A percentile compares a stretch with the other conserved stretches of the same genome.
phyloP scores from a whole-genome alignment of 2,797 vertebrate species.

The Platyrinchus mystaceus region DNA sequence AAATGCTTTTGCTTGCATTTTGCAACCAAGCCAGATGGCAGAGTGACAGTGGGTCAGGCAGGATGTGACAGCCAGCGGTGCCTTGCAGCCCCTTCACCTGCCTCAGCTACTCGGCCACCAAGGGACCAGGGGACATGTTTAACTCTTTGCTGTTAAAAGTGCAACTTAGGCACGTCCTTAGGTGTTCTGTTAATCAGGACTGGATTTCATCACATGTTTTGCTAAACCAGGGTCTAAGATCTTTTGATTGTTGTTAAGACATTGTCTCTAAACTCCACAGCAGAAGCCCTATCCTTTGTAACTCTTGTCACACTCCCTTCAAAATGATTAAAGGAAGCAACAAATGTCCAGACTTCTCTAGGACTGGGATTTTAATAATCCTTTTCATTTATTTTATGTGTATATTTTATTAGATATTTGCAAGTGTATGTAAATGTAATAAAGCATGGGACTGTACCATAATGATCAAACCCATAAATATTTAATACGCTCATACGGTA shows the following conservation, averaged over 20 bases:
- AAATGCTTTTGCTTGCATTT: background rate
- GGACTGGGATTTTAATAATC: background rate
- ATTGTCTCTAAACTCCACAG: background rate
- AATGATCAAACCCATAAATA: background rate
- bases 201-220: background rate
- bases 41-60: background rate
- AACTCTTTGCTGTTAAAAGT: background rate
- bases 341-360: background rate
- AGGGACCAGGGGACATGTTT: background rate
- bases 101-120: background rate
- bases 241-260: background rate
- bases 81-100: background rate
- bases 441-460: background rate
- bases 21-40: background rate
- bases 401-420: background rate
- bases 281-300: background rate
- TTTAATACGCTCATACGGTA: background rate
- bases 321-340: background rate
- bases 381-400: background rate
- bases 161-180: background rate
- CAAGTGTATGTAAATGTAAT: background rate
- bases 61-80: background rate
- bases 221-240: background rate
- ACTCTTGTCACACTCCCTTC: background rate
- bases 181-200: background rate